phyloP scores from a whole-genome alignment of 2,797 vertebrate species.

The Coilia nasus region DNA sequence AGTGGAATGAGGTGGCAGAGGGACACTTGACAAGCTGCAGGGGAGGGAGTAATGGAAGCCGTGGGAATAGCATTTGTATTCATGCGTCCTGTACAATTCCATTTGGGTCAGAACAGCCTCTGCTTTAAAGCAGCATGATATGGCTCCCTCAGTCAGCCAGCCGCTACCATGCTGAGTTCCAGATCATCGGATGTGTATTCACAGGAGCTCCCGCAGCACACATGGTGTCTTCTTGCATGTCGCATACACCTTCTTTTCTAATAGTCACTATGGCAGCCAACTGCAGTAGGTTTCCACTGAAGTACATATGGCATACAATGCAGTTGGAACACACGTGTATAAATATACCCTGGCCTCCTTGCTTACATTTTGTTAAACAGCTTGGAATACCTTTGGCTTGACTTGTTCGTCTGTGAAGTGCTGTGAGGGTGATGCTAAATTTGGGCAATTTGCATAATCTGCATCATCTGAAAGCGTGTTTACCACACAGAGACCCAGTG shows the following conservation, averaged over 20 bases:
- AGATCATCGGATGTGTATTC: not conserved
- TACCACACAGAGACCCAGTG: constrained; percentile 24
- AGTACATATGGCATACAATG: too few species aligned
- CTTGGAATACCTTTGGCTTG: not conserved
- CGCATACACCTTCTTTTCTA: not conserved
- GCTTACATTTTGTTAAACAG: not conserved
- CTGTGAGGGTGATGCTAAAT: not conserved
- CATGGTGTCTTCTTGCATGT: not conserved
- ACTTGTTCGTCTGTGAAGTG: not conserved
- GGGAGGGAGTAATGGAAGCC: not conserved
- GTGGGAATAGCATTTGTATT: not conserved
- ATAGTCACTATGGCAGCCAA: not conserved
- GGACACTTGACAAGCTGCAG: not conserved
- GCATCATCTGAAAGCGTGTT: not conserved
- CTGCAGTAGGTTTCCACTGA: not conserved
- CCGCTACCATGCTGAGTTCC: not conserved
- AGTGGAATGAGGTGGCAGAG: not conserved
- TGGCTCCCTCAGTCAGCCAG: not conserved
- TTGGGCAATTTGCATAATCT: not conserved
- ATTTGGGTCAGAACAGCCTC: not conserved
- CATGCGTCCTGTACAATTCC: not conserved
- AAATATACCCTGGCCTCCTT: not conserved
- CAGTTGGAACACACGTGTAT: not conserved
- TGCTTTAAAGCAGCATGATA: not conserved
- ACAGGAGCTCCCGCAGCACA: not conserved